Percentiles rank a stretch among this genome's conserved stretches.
Conservation (phyloP, 2,113 vertebrate species). For the Mesitornis unicolor region DNA sequence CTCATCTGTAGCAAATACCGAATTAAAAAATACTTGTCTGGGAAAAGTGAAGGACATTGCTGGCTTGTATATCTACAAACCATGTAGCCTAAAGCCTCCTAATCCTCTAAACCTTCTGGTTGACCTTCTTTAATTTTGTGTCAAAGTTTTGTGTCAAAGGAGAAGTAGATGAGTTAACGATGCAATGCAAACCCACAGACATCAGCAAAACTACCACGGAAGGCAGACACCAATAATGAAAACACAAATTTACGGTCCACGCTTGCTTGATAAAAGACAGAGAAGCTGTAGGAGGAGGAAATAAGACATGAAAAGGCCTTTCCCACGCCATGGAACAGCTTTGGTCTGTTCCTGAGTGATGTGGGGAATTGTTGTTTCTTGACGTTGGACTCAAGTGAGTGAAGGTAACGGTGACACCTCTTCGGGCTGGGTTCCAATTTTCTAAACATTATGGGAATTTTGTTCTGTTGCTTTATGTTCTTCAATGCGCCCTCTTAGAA, state of each 20-base stretch:
- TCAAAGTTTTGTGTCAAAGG: neutral
- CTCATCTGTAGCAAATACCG: neutral
- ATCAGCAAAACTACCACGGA: neutral
- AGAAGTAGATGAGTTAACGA: neutral
- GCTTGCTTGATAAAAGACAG: conserved; percentile 11
- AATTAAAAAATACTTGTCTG: neutral
- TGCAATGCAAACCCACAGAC: neutral
- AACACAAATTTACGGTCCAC: neutral
- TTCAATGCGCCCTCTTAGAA: neutral
- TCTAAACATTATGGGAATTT: neutral
- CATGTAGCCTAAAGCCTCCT: neutral
- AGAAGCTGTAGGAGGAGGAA: neutral
- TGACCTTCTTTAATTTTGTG: neutral
- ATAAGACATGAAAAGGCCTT: neutral
- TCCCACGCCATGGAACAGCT: neutral
- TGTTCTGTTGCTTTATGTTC: neutral
- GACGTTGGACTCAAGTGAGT: neutral
- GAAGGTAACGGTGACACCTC: neutral
- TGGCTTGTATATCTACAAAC: neutral
- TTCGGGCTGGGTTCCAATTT: neutral
- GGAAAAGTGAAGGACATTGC: neutral
- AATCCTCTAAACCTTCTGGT: neutral
- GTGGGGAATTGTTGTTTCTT: neutral
- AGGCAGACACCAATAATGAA: conserved; percentile 15
- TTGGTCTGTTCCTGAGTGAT: neutral